phyloP scores from a whole-genome alignment of 2,113 vertebrate genomes.

The Thamnaconus septentrionalis region DNA sequence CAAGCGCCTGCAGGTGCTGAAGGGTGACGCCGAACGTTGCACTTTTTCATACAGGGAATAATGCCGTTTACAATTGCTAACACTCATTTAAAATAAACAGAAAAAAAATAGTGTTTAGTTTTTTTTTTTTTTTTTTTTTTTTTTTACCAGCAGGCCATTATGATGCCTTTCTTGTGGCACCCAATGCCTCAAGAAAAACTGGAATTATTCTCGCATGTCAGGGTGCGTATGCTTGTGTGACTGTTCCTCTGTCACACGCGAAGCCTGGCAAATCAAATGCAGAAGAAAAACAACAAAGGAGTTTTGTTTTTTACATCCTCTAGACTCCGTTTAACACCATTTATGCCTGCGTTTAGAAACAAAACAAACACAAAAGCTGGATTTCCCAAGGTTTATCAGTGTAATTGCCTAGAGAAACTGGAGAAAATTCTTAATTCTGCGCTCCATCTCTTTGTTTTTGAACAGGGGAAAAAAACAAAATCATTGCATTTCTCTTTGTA shows the following conservation, averaged over 20 bases:
- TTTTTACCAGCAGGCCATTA: neutral
- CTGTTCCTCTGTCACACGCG: slow-evolving; percentile 5
- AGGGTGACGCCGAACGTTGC: too few species aligned
- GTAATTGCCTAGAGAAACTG: slow-evolving; percentile 62
- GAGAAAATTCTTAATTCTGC: slow-evolving; percentile 47
- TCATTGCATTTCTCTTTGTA: slow-evolving; percentile 52
- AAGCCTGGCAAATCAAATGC: slow-evolving; percentile 36
- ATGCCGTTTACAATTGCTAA: too few species aligned
- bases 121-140: neutral
- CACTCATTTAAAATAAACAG: too few species aligned
- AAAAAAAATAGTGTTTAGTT: too few species aligned
- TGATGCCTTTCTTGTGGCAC: neutral
- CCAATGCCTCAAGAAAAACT: neutral
- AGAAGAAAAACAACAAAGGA: slow-evolving; percentile 32
- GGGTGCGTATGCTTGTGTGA: neutral
- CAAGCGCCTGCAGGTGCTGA: too few species aligned
- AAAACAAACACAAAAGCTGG: slow-evolving; percentile 30
- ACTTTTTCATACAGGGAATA: too few species aligned
- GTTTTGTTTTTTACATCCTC: slow-evolving; percentile 32
- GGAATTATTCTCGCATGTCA: neutral
- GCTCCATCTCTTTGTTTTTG: slow-evolving; percentile 54
- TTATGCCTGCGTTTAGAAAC: slow-evolving; percentile 39
- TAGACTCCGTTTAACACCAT: slow-evolving; percentile 42
- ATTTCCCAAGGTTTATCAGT: slow-evolving; percentile 55
- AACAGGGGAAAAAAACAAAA: slow-evolving; percentile 42